phyloP scores from a whole-genome alignment of 2,113 vertebrate species.

The Scartelaos histophorus region DNA sequence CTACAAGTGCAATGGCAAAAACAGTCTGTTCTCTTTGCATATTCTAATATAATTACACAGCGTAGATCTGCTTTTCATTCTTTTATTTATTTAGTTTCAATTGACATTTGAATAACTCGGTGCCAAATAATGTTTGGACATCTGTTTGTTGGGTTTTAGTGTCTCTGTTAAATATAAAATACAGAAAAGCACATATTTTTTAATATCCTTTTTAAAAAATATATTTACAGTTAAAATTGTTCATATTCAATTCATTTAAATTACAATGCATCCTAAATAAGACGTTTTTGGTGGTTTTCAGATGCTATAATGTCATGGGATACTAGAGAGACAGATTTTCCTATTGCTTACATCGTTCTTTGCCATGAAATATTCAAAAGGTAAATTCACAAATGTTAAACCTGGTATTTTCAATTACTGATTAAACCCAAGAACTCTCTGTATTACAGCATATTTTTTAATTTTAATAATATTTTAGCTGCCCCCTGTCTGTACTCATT shows the following conservation, averaged over 20 bases:
- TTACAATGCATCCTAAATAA: not conserved
- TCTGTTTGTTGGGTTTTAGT: not conserved
- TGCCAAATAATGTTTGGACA: constrained; percentile 40
- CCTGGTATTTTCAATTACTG: no score
- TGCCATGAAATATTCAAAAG: no score
- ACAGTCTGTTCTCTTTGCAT: not conserved
- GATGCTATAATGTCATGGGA: no score
- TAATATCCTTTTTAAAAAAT: not conserved
- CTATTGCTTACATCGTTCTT: no score
- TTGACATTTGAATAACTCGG: constrained; percentile 19
- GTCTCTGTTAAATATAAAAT: no score
- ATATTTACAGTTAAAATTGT: not conserved
- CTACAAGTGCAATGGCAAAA: constrained; percentile 26
- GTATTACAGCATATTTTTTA: no score
- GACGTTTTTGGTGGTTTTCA: not conserved
- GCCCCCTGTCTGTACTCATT: no score
- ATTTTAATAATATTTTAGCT: no score
- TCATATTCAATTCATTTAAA: not conserved
- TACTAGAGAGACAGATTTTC: no score
- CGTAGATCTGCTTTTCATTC: not conserved
- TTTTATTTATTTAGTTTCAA: constrained; percentile 4
- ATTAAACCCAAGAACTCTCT: no score
- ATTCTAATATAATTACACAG: not conserved
- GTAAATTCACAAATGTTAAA: no score
- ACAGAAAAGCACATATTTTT: not conserved